Percentiles rank a stretch among this genome's conserved stretches.
Conservation (phyloP, 1,140 invertebrate genomes). For the Apis florea region DNA sequence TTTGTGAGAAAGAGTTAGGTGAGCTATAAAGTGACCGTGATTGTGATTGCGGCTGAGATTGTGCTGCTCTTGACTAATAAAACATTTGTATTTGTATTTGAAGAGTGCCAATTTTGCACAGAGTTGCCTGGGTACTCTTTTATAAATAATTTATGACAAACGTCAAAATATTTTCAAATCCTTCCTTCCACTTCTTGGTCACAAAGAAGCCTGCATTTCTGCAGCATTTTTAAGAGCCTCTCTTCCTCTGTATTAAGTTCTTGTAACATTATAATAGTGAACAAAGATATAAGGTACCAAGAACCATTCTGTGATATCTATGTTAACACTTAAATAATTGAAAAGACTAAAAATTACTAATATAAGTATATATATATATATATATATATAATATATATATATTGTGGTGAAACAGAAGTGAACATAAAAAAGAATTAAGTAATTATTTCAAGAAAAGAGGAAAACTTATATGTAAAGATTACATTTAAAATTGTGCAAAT, state of each 20-base stretch:
- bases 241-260: slow-evolving; percentile 76
- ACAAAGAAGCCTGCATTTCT: slow-evolving; percentile 69
- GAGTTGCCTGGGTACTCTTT: slow-evolving; percentile 58
- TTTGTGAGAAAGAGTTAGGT: slow-evolving; percentile 67
- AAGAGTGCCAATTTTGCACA: slow-evolving; percentile 69
- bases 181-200: slow-evolving; percentile 67
- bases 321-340: slow-evolving; percentile 81
- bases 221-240: slow-evolving; percentile 72
- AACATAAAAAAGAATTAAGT: slow-evolving; percentile 67
- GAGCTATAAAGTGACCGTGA: slow-evolving; percentile 68
- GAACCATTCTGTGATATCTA: slow-evolving; percentile 81
- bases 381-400: slow-evolving; percentile 70
- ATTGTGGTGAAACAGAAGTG: slow-evolving; percentile 63
- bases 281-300: slow-evolving; percentile 80
- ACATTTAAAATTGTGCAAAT: slow-evolving; percentile 65
- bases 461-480: slow-evolving; percentile 65
- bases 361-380: slow-evolving; percentile 77
- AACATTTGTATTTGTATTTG: slow-evolving; percentile 60
- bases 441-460: slow-evolving; percentile 63
- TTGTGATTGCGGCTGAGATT: slow-evolving; percentile 68
- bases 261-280: slow-evolving; percentile 74
- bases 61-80: slow-evolving; percentile 64
- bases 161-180: slow-evolving; percentile 63
- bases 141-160: slow-evolving; percentile 70
- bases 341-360: slow-evolving; percentile 80